Evolutionary conservation across 2,797 vertebrate genomes (phyloP), one percentile per base, ranked within the genome.

Genomic region (Crenichthys baileyi): DNA sequence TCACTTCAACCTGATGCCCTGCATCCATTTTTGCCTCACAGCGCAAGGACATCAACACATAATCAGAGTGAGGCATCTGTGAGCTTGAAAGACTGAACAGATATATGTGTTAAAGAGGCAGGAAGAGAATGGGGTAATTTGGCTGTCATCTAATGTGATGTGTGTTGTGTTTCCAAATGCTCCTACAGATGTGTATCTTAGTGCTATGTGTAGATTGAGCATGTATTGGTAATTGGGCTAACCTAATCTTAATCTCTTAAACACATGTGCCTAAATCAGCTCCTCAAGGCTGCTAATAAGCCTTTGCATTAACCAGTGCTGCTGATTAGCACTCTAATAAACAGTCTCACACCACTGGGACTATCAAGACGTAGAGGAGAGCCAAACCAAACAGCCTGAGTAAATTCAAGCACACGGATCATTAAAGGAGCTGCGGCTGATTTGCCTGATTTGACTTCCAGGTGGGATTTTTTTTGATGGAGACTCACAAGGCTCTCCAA

Each of bases 161-260:
- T 94, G 12, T 36, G 26, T 68, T 78, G 72, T 18, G 8, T 78
- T 88, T 81, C 77, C 84, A 91, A 89, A 84, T 86, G 90, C 90
- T 87, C 73, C 22, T 88, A 85, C 83, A 79, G 76, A 89, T 80
- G 70, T 85, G 80, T 72, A 67, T 75, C 71, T 87, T 84, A 92
- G 92, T 93, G 86, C 85, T 80, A 80, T 83, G 84, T 79, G 80
- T 78, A 87, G 83, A 78, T 77, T 71, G 61, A 81, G 81, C 85
- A 76, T 90, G 82, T 91, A 90, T 94, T 92, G 89, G 85, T 93
- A 94, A 93, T 93, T 90, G 89, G 87, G 83, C 79, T 87, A 95
- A 89, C 81, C 79, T 70, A 79, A 78, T 80, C 74, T 89, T 92
- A 90, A 90, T 92, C 87, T 91, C 83, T 94, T 92, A 80, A 92